Evolutionary conservation across 1,140 invertebrate species (phyloP).

Genomic region (Macrotrachela quadricornifera): DNA sequence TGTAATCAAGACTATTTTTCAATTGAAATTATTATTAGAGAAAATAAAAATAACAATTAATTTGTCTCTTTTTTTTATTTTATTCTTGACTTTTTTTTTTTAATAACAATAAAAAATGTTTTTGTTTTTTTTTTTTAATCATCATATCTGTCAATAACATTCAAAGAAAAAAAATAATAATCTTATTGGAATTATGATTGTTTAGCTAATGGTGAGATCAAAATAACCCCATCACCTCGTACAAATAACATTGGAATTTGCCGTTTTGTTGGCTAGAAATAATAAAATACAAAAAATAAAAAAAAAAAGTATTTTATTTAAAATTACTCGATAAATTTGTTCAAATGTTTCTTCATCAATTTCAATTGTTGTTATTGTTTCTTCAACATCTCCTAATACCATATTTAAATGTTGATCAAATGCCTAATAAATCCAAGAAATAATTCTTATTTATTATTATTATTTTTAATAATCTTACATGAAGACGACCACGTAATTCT

Average conservation of each 20-base stretch:
- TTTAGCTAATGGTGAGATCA: constrained; percentile 76
- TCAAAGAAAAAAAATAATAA: too few relatives aligned
- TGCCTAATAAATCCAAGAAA: constrained; percentile 40
- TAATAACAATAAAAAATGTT: too few relatives aligned
- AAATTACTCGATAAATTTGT: constrained; percentile 63
- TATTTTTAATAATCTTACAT: constrained; percentile 37
- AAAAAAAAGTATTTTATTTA: too few relatives aligned
- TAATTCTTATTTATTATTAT: not conserved
- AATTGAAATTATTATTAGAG: too few relatives aligned
- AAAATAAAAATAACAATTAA: too few relatives aligned
- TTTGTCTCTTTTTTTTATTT: too few relatives aligned
- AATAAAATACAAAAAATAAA: constrained; percentile 10
- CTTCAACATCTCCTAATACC: constrained; percentile 90
- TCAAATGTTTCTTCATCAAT: constrained; percentile 98
- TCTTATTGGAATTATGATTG: too few relatives aligned
- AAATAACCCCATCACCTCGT: constrained; percentile 84
- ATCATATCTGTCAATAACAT: too few relatives aligned
- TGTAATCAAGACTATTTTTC: too few relatives aligned
- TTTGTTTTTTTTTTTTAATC: too few relatives aligned
- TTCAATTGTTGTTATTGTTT: constrained; percentile 86
- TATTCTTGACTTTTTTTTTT: too few relatives aligned
- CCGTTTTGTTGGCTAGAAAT: constrained; percentile 58
- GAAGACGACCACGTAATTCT: constrained; percentile 69
- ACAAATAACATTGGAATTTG: constrained; percentile 96
- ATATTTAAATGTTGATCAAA: constrained; percentile 98